Percentiles rank a stretch among this genome's conserved stretches.
phyloP scores from a whole-genome alignment of 2,888 invertebrate genomes.

The Azorinus chamasolen region DNA sequence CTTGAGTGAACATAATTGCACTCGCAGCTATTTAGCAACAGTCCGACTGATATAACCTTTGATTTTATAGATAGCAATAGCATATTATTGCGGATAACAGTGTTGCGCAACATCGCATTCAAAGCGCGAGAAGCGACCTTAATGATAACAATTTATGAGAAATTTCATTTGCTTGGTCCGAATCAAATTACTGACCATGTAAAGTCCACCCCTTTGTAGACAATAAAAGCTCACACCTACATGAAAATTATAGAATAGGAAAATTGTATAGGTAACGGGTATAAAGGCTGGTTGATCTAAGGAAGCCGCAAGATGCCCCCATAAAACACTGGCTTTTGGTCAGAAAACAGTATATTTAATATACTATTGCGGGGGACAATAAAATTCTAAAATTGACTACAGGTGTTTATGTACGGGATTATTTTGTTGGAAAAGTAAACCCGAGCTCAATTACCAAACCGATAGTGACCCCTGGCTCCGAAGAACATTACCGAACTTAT shows the following conservation, averaged over 20 bases:
- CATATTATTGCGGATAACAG: constrained; percentile 37
- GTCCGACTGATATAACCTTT: constrained; percentile 11
- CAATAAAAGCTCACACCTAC: constrained; percentile 63
- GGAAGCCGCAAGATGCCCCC: constrained; percentile 36
- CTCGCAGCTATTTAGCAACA: constrained; percentile 8
- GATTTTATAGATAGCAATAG: constrained; percentile 46
- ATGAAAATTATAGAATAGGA: constrained; percentile 59
- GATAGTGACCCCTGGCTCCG: no score
- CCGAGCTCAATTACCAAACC: no score
- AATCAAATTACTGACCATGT: constrained; percentile 46
- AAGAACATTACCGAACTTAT: no score
- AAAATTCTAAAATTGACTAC: constrained; percentile 55
- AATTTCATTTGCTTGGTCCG: constrained; percentile 58
- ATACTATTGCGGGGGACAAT: constrained; percentile 32
- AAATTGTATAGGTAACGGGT: constrained; percentile 29
- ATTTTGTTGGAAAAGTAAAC: no score
- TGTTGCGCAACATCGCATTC: constrained; percentile 44
- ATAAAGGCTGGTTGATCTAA: constrained; percentile 36
- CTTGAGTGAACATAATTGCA: constrained; percentile 40
- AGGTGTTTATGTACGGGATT: constrained; percentile 30
- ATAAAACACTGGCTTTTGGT: constrained; percentile 21
- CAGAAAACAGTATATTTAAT: constrained; percentile 54
- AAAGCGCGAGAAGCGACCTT: constrained; percentile 33
- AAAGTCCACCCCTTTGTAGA: constrained; percentile 39
- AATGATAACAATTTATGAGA: constrained; percentile 61